Conservation (phyloP, 2,113 vertebrate genomes). For the Psilopsiagon aymara region DNA sequence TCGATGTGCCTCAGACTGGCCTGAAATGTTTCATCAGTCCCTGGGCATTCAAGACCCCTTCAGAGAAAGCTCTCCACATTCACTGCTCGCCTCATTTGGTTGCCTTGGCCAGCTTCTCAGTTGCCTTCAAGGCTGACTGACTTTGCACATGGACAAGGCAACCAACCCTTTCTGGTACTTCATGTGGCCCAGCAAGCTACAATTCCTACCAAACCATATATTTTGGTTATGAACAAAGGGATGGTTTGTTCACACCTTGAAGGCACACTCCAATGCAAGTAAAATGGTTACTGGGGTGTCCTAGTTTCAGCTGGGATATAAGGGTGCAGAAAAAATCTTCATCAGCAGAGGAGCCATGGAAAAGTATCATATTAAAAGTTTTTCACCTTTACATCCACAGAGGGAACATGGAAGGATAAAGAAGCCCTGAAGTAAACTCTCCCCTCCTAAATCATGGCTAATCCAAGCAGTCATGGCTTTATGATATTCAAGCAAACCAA, state of each 20-base stretch:
- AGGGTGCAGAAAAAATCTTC: background rate
- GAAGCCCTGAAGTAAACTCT: background rate
- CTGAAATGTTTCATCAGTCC: background rate
- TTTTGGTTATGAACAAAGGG: background rate
- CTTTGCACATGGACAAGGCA: background rate
- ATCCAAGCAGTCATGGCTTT: background rate
- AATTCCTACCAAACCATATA: background rate
- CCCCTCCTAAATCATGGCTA: background rate
- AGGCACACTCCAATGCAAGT: background rate
- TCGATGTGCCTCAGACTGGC: too few species aligned
- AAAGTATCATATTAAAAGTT: background rate
- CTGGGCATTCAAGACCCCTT: background rate
- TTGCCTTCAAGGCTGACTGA: background rate
- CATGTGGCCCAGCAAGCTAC: background rate
- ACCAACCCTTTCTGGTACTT: background rate
- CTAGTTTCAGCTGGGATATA: background rate
- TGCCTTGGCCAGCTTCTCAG: background rate
- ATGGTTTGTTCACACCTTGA: background rate
- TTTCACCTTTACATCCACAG: background rate
- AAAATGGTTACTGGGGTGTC: background rate
- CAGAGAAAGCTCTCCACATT: background rate
- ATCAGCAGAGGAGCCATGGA: background rate
- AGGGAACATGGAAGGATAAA: background rate
- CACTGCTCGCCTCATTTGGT: accelerated
- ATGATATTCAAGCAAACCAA: background rate